Evolutionary conservation across 1,140 invertebrate genomes (phyloP).

Genomic region (Littorina saxatilis): DNA sequence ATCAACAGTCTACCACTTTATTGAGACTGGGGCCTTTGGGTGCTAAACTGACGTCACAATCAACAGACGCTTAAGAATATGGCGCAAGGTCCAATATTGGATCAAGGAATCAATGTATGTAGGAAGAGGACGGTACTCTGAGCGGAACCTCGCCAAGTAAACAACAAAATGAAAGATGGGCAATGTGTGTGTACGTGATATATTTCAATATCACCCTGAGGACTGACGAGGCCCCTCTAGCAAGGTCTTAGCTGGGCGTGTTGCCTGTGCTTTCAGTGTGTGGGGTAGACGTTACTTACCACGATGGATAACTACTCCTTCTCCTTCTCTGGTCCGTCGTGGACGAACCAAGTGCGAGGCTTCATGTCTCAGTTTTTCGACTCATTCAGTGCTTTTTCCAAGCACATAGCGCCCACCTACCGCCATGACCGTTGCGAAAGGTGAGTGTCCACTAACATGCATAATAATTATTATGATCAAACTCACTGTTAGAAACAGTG

Average conservation of each 20-base stretch:
- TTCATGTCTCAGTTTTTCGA: constrained; percentile 90
- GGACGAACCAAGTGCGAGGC: constrained; percentile 61
- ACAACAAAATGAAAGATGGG: neutral
- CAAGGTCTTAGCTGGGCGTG: neutral
- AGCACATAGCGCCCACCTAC: constrained; percentile 95
- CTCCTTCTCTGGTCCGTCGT: constrained; percentile 61
- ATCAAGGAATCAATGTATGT: neutral
- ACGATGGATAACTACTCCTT: constrained; percentile 65
- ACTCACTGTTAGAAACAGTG: no score
- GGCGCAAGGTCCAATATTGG: neutral
- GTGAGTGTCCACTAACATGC: constrained; percentile 75
- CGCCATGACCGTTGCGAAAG: constrained; percentile 97
- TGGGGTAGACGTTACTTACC: neutral
- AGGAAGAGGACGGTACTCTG: no score
- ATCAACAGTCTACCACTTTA: neutral
- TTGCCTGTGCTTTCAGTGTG: no score
- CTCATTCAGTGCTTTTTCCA: constrained; percentile 96
- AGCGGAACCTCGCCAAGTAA: no score
- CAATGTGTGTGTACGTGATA: neutral
- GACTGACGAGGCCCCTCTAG: neutral
- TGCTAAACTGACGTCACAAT: no score
- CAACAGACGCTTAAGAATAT: no score
- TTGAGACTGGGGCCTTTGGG: neutral
- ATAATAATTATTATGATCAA: neutral
- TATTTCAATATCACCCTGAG: neutral